Conservation (phyloP, 2,888 invertebrate species). For the Plebejus argus region DNA sequence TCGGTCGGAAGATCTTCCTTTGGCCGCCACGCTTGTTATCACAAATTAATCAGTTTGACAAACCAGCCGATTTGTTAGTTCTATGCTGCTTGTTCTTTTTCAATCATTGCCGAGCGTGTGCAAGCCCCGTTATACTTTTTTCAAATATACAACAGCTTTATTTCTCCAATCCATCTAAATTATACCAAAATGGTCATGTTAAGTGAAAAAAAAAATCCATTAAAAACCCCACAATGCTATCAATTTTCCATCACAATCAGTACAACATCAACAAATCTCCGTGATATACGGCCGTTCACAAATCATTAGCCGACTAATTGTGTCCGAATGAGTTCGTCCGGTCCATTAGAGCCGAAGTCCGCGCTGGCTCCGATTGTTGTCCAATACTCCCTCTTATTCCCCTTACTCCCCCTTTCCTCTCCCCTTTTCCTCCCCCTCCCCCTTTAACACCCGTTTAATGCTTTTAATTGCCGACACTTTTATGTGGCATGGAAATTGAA, state of each 20-base stretch:
- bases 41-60: too few species aligned
- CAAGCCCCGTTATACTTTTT: too few species aligned
- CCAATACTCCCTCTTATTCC: constrained; percentile 31
- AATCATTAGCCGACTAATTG: constrained; percentile 37
- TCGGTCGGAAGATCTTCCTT: too few species aligned
- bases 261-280: background rate
- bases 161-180: too few species aligned
- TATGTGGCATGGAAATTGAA: background rate
- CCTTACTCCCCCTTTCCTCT: background rate
- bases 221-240: background rate
- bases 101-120: too few species aligned
- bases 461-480: constrained; percentile 29
- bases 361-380: constrained; percentile 37
- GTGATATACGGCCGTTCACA: constrained; percentile 28
- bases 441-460: constrained; percentile 33
- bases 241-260: background rate
- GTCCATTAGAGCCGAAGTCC: constrained; percentile 43
- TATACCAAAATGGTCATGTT: too few species aligned
- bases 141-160: too few species aligned
- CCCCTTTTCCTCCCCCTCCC: background rate
- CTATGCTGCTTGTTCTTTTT: too few species aligned
- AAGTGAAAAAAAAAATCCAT: background rate
- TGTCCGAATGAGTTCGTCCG: constrained; percentile 41
- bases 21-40: too few species aligned
- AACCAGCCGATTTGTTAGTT: too few species aligned